Base-by-base conservation (phyloP, 2,113 vertebrate genomes). In the Gasterosteus nipponicus region DNA sequence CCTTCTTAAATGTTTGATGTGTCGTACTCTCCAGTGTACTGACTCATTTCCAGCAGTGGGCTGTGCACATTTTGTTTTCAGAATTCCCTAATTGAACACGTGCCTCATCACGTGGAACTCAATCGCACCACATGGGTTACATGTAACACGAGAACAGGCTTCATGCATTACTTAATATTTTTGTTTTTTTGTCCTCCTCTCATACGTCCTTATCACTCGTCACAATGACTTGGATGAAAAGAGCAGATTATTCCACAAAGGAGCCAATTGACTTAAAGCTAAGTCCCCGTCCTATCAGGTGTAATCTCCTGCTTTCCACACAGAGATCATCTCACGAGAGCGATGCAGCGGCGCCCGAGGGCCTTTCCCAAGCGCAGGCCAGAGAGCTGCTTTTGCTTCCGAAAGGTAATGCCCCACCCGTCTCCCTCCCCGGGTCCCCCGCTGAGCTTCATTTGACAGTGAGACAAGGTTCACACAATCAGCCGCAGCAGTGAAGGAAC, bases 311-410 rank as follows among this genome's bases (percentile, higher is more conserved):
- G 76, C 80, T 77, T 70, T 82, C 59, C 81, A 67, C 63, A 54
- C 29, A 68, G 49, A 86, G 80, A 81, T 89, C 77, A 80, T 72
- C 69, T 79, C 49, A 79, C 76, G 60, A 60, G 65, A 85, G 82
- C 31, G 31, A 79, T 0, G 64, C 75, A 11, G 78, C 3, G 1
- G 73, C 63, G 75, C 78, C 83, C 49, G 10, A 61, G 44, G 64
- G 38, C 78, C 77, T 86, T 79, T 87, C 73, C 85, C 74, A 63
- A 62, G 39, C 0, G 26, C 5, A n/a, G 85, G 78, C 87, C 83
- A 90, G 74, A 59, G 70, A 82, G 88, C 82, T 77, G 76, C 64
- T 63, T 82, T 88, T 61, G 83, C 87, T 86, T 89, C 85, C 51
- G 80, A 82, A 68, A 78, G 75, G 68, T 71, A 80, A 83, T 42